Base-by-base conservation (phyloP, 2,888 invertebrate genomes). In the Bhutanitis thaidina region DNA sequence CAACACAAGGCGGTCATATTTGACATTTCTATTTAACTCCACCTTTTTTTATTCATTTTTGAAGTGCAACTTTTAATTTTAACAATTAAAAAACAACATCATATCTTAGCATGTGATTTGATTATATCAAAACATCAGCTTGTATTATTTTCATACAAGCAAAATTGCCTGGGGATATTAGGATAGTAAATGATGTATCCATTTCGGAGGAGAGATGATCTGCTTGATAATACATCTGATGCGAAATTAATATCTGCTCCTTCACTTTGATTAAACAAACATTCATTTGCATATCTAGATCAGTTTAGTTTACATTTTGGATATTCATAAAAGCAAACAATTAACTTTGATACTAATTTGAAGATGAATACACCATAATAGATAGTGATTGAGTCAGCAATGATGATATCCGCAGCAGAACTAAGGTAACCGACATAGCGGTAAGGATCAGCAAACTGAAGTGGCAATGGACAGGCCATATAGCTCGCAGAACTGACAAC, bases 141-240 rank as follows among this genome's bases (percentile, higher is more conserved):
- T 52, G 52, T 43, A 53, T 20, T 39, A 50, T 50, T n/a, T n/a
- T n/a, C 16, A 37, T 27, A 27, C 20, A 20, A 2, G 20, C 20
- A 27, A 12, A 34, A 43, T 37, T 20, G 75, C 88, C 76, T 63
- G 43, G 53, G 78, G 87, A 67, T 85, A 71, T 88, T 85, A 81
- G 78, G 78, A 87, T 87, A 87, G 88, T 78, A 77, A 85, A 85
- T 80, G 78, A 81, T 80, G 81, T 74, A 77, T 78, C 75, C 77
- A 74, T 77, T 77, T 73, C 65, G 65, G 64, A 58, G 64, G 63
- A 69, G 12, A 52, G 79, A 80, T 80, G 76, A 83, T 81, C 81
- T 74, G 61, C 53, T 61, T 59, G 81, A 84, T 84, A 80, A 66
- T 67, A 78, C 80, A 80, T 68, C 73, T 62, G 68, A 75, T 74